Conservation (phyloP, 2,888 invertebrate genomes). For the Ferrisia virgata region DNA sequence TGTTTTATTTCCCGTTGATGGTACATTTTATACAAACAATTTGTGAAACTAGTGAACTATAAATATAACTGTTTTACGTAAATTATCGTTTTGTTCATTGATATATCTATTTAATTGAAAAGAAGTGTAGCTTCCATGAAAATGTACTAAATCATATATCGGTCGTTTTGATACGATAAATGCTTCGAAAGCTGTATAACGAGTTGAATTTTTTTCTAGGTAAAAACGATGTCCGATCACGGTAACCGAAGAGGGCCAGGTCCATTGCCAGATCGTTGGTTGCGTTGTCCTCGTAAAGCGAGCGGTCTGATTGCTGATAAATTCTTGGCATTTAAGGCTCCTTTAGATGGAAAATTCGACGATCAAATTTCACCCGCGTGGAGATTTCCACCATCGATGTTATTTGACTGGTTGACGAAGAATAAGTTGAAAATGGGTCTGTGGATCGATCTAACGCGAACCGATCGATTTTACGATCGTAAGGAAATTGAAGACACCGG, state of each 20-base stretch:
- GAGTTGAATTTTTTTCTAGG: constrained; percentile 17
- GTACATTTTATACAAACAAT: background rate
- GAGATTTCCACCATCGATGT: constrained; percentile 83
- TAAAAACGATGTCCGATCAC: constrained; percentile 18
- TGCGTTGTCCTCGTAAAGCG: constrained; percentile 81
- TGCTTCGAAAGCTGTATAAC: background rate
- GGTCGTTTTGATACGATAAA: background rate
- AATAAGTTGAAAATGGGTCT: constrained; percentile 74
- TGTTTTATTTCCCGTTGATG: background rate
- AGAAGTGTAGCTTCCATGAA: too few relatives aligned
- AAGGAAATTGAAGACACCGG: constrained; percentile 70
- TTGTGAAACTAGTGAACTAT: background rate
- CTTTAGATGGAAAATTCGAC: constrained; percentile 77
- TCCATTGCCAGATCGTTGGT: constrained; percentile 81
- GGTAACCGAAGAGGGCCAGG: constrained; percentile 55
- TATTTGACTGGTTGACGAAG: constrained; percentile 74
- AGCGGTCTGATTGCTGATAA: constrained; percentile 69
- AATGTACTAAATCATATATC: background rate
- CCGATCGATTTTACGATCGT: constrained; percentile 85
- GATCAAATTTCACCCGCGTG: constrained; percentile 77
- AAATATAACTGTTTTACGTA: background rate
- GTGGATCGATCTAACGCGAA: constrained; percentile 96
- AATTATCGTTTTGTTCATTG: background rate
- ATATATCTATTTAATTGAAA: too few relatives aligned
- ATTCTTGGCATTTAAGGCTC: constrained; percentile 94